Percentiles rank a stretch among this genome's conserved stretches.
Evolutionary conservation across 2,888 invertebrate genomes (phyloP).

Genomic region (Drosophila eohydei): DNA sequence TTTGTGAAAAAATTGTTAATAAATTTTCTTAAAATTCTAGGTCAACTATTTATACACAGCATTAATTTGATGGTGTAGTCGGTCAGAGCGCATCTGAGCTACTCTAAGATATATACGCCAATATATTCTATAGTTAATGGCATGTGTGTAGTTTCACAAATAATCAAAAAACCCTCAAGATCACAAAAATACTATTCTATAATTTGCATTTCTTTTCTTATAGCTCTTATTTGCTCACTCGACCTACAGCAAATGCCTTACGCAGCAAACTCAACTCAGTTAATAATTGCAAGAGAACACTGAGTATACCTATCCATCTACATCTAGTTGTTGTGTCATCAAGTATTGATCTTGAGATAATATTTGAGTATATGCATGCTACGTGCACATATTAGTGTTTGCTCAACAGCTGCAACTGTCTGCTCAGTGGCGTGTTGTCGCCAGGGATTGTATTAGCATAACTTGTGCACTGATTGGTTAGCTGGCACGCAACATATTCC

Average conservation of each 20-base stretch:
- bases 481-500: neutral
- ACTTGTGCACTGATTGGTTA: neutral
- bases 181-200: neutral
- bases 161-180: too few species aligned
- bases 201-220: neutral
- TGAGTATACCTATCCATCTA: neutral
- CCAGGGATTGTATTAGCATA: neutral
- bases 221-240: neutral
- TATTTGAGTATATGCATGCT: constrained; percentile 2
- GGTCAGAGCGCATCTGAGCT: too few species aligned
- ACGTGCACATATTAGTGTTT: constrained; percentile 9
- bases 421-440: neutral
- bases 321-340: neutral
- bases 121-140: too few species aligned
- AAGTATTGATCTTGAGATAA: constrained; percentile 1
- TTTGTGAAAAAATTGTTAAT: too few species aligned
- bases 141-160: too few species aligned
- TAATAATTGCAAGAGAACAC: neutral
- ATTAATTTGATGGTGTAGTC: too few species aligned
- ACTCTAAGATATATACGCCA: too few species aligned
- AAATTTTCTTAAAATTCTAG: too few species aligned
- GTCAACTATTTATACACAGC: too few species aligned
- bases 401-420: neutral
- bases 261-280: neutral
- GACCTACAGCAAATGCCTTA: neutral